Percentiles rank a stretch among this genome's conserved stretches.
Conservation (phyloP, 2,888 invertebrate genomes). For the Cylindroiulus punctatus region DNA sequence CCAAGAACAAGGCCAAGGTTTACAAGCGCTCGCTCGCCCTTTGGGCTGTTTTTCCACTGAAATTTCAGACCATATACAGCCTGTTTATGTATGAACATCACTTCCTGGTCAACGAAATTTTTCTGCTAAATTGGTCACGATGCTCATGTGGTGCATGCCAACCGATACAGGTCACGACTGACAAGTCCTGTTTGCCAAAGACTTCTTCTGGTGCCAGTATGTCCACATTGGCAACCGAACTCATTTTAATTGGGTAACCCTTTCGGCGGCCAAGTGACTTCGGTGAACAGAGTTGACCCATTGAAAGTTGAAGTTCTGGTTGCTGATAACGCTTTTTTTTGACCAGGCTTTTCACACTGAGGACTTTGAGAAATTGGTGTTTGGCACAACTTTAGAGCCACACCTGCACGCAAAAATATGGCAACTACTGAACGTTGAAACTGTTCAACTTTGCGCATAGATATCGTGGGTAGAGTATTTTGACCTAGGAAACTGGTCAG, state of each 20-base stretch:
- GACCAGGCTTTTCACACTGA: too few relatives aligned
- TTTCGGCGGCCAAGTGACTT: background rate
- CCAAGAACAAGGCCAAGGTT: conserved; percentile 30
- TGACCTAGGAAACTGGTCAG: too few relatives aligned
- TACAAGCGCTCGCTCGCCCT: background rate
- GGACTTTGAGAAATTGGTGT: too few relatives aligned
- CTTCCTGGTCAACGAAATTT: conserved; percentile 28
- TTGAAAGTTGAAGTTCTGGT: background rate
- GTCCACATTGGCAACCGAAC: background rate
- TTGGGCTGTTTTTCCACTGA: conserved; percentile 5
- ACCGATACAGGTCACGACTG: conserved; percentile 26
- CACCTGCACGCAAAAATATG: too few relatives aligned
- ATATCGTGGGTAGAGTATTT: too few relatives aligned
- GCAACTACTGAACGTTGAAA: too few relatives aligned
- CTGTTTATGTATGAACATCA: background rate
- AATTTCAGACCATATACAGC: conserved; percentile 10
- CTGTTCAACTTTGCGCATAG: too few relatives aligned
- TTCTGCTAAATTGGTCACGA: conserved; percentile 15
- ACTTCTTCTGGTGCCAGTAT: background rate
- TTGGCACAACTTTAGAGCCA: too few relatives aligned
- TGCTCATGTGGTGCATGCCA: background rate
- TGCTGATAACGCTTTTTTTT: background rate
- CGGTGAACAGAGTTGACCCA: background rate
- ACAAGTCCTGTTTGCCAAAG: conserved; percentile 8
- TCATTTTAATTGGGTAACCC: background rate